Evolutionary conservation across 2,888 invertebrate species (phyloP), one percentile per base, ranked within the genome.

Genomic region (Leptopilina myrica): DNA sequence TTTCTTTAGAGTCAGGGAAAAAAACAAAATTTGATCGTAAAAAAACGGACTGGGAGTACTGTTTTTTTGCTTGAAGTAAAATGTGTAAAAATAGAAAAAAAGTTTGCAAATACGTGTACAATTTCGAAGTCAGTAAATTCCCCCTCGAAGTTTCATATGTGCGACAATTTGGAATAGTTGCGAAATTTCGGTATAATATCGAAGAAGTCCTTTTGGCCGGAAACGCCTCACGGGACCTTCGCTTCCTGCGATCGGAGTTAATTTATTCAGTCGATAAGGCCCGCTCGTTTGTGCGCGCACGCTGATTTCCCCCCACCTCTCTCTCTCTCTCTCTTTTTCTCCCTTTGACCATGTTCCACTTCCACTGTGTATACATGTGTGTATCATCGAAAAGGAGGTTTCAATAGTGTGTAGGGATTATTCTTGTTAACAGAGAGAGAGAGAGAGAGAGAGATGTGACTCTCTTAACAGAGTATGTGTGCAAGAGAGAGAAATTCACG

Each of bases 161-260:
- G 91, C 90, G 90, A 90, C 90, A 91, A 33, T 33, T 33, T 5
- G 1, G 33, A 33, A 33, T 33, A 33, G 33, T 33, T 33, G 33
- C 3, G 33, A 91, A 53, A 53, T 69, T 12, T 7, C 1, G 26
- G 53, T 33, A 33, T 53, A 20, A 49, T 14, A 14, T 69, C 5
- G 7, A 0, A 26, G 33, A 40, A 65, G 26, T 40, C 6, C 11
- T 3, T 3, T 46, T 8, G 33, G 33, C 53, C 73, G 73, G 56
- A 73, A 73, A 56, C 46, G 46, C 33, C 33, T 73, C 26, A 53
- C 26, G 53, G 56, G 14, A 40, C 73, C 26, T 73, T 73, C 59
- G 15, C 62, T 66, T 65, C 64, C 56, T 14, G 49, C 79, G 43
- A 62, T 53, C 67, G 8, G 9, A 56, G 79, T 73, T 81, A 82